Base-by-base conservation (phyloP, 2,888 invertebrate genomes). In the Heliconius sara region DNA sequence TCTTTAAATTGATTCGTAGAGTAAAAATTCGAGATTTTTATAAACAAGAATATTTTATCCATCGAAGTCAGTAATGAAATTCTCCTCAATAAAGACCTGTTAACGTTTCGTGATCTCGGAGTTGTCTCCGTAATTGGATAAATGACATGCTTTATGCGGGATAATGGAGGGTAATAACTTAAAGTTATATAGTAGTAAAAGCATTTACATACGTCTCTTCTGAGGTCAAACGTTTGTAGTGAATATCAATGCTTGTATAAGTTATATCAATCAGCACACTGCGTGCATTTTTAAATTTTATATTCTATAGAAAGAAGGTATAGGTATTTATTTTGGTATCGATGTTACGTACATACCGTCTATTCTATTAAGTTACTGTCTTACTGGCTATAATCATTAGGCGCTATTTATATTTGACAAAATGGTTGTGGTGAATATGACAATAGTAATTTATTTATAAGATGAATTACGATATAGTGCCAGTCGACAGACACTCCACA, bases 91-190 rank as follows among this genome's bases (percentile, higher is more conserved):
- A 60, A 73, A 60, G 57, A n/a, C n/a, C 16, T 73, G 34, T 60
- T 73, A 73, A 73, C 72, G 68, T 68, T 74, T 68, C 60, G 79
- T 79, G 79, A 76, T 74, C 79, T 47, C 65, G 30, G 68, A 68
- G n/a, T 63, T 63, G 79, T 77, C 81, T 71, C 34, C 84, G 80
- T 82, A 84, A 83, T 83, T 84, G 87, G 86, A 88, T 88, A 88
- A 87, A 88, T 87, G 85, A 87, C 84, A 85, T 85, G 86, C 83
- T 86, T 85, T 82, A 60, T 81, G 83, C 79, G 81, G 87, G 84
- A 92, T 91, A 91, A 91, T 88, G 85, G 84, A 76, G 77, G 80
- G 80, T 83, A 85, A 88, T 88, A 86, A 86, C 85, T 84, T 82
- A 72, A 82, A 68, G 67, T 80, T 84, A 92, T 92, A 39, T 60